Evolutionary conservation across 2,113 vertebrate species (phyloP), one percentile per base, ranked within the genome.

Genomic region (Talpa occidentalis): DNA sequence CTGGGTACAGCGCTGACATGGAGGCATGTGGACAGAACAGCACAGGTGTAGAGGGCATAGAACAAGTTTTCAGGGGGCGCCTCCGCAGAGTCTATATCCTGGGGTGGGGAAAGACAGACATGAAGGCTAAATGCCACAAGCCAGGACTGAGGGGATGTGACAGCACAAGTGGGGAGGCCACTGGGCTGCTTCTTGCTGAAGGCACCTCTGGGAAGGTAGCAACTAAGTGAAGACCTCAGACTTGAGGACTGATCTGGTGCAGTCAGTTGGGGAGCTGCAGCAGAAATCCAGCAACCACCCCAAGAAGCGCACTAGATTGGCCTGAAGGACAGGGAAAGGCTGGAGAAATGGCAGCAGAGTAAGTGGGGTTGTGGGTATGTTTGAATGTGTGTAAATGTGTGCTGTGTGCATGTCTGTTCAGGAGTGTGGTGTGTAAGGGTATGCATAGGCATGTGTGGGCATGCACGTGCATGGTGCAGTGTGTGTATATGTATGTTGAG

Each of bases 1-100:
- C 4, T 0, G 7, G 76, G 35, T 62, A 42, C 0, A 0, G 26
- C 28, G 19, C 60, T 56, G 14, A 79, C 22, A 5, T 3, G n/a
- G 24, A 66, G 26, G 19, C 3, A 3, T 3, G 19, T 28, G 32
- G 30, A 30, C 14, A n/a, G 32, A 73, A 40, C 10, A 6, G 42
- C 35, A 47, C 3, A 42, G 60, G 69, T 5, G 1, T 10, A 35
- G 40, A 59, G 47, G 73, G 7, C 32, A 6, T 0, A 21, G 30
- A 12, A 12, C 2, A 30, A 67, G 32, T 22, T 52, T 64, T 47
- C 16, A 62, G 26, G 8, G 32, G 59, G 14, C 0, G 1, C 32
- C 52, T 79, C 42, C 44, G 76, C 21, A 35, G 47, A 76, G 74
- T 7, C 26, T 4, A 4, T 4, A 6, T 42, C 16, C 72, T 4